Conservation (phyloP, 2,113 vertebrate genomes). For the Dasyprocta punctata region DNA sequence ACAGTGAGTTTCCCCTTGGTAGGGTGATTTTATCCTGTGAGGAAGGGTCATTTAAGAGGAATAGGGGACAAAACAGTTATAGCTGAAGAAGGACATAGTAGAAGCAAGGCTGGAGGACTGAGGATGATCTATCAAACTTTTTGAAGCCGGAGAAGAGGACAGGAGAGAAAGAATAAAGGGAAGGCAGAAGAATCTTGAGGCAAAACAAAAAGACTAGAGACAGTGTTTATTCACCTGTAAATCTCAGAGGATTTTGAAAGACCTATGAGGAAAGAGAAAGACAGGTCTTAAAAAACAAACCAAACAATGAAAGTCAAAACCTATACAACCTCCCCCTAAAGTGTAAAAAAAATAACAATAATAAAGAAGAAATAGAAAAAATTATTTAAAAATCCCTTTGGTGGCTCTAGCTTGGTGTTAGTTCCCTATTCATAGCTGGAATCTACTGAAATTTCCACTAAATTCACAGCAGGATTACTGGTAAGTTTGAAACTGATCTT, state of each 20-base stretch:
- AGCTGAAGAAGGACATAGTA: background rate
- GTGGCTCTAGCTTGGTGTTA: background rate
- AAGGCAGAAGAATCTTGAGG: too few relatives aligned
- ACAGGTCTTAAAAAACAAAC: background rate
- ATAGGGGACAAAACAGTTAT: background rate
- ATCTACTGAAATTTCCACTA: background rate
- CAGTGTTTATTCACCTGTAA: background rate
- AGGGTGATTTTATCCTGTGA: background rate
- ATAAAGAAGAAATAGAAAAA: background rate
- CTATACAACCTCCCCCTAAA: background rate
- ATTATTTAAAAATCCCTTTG: background rate
- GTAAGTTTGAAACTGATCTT: background rate
- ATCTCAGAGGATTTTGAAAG: background rate
- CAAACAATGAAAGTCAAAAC: background rate
- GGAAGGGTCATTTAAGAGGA: background rate
- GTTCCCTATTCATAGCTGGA: background rate
- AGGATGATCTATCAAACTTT: background rate
- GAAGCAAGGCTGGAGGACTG: background rate
- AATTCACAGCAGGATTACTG: background rate
- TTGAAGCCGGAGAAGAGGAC: too few relatives aligned
- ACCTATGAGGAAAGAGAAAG: background rate
- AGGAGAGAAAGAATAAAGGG: too few relatives aligned
- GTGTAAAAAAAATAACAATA: background rate
- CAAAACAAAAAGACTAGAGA: background rate
- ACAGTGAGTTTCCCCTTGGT: background rate